phyloP scores from a whole-genome alignment of 2,888 invertebrate genomes.

The Coelinius sp. region DNA sequence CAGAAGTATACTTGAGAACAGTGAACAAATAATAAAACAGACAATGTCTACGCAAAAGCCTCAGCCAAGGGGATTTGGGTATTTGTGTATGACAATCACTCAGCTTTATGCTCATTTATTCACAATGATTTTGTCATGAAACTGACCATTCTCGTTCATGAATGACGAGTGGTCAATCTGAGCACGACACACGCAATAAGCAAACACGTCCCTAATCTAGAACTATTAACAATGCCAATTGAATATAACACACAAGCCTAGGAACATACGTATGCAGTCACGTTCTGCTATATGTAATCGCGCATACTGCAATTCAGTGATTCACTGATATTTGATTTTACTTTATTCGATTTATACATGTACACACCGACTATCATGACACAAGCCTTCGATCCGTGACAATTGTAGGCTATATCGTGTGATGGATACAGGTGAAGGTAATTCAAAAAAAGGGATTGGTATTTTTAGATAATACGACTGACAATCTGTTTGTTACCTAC shows the following conservation, averaged over 20 bases:
- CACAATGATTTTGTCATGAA: neutral
- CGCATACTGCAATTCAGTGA: slow-evolving; percentile 4
- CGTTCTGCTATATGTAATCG: slow-evolving; percentile 3
- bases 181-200: neutral
- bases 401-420: slow-evolving; percentile 12
- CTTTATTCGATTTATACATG: neutral
- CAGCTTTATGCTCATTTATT: slow-evolving; percentile 69
- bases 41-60: slow-evolving; percentile 35
- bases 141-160: neutral
- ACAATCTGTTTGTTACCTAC: neutral
- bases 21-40: slow-evolving; percentile 32
- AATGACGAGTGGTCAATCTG: neutral
- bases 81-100: slow-evolving; percentile 73
- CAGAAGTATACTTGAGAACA: slow-evolving; percentile 33
- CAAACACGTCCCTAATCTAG: slow-evolving; percentile 6
- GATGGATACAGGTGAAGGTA: neutral
- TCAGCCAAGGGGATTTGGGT: slow-evolving; percentile 63
- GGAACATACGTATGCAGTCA: slow-evolving; percentile 26
- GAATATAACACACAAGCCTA: slow-evolving; percentile 29
- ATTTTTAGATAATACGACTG: neutral
- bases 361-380: neutral
- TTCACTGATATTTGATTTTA: neutral
- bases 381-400: neutral
- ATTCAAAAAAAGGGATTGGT: neutral
- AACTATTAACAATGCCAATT: slow-evolving; percentile 40